These are phyloP conservation scores for Mohoua ochrocephala DNA, from an alignment of 2,113 vertebrate genomes.

Conservation along the genomic window DNA sequence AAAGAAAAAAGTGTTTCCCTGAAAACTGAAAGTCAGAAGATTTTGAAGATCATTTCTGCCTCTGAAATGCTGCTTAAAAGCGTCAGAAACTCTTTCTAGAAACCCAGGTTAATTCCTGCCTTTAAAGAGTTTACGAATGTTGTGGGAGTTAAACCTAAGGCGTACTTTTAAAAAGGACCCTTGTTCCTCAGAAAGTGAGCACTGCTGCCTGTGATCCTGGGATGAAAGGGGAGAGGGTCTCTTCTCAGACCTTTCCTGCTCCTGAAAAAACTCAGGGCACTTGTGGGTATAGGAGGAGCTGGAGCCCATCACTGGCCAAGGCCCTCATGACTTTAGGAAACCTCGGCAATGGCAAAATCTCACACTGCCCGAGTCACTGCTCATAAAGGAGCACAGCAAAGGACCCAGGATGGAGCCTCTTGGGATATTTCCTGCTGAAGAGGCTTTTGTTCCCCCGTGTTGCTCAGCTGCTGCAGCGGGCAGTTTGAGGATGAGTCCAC, in stretches of 20 bases:
- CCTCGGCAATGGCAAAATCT: neutral
- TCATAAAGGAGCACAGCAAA: neutral
- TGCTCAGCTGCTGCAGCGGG: neutral
- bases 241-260: neutral
- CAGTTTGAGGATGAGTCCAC: neutral
- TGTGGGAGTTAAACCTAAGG: neutral
- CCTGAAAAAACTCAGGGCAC: neutral
- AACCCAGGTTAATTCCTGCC: neutral
- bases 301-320: neutral
- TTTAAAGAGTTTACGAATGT: neutral
- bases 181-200: neutral
- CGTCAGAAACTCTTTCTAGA: neutral
- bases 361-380: accelerated
- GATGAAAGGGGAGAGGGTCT: neutral
- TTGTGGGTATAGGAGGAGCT: neutral
- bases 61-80: neutral
- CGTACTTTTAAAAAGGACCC: neutral
- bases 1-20: conserved; percentile 8
- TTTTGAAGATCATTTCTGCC: conserved; percentile 17
- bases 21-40: conserved; percentile 8
- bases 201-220: neutral
- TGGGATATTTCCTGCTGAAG: neutral
- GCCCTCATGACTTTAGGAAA: neutral
- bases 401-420: neutral
- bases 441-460: neutral